Conservation (phyloP, 2,797 vertebrate genomes). For the Xiphophorus birchmanni region DNA sequence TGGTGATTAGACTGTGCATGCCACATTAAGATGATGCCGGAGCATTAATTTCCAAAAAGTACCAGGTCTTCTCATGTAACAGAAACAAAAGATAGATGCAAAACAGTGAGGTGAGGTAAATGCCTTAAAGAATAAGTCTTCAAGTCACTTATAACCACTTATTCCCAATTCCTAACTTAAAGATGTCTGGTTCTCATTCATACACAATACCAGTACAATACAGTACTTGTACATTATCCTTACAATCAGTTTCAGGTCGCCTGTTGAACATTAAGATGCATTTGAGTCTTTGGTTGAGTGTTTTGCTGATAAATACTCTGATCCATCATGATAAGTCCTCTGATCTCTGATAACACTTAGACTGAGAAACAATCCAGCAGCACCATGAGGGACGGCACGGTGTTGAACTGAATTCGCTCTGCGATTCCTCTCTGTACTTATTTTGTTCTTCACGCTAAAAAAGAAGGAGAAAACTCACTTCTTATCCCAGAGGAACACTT, state of each 20-base stretch:
- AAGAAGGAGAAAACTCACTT: conserved; percentile 24
- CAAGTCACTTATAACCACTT: neutral
- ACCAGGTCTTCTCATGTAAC: neutral
- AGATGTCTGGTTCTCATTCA: neutral
- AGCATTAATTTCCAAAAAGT: neutral
- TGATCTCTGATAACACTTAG: conserved; percentile 60
- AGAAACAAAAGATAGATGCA: neutral
- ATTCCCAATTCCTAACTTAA: neutral
- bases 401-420: neutral
- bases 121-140: neutral
- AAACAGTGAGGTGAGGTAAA: neutral
- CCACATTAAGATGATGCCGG: neutral
- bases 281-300: conserved; percentile 45
- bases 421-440: conserved; percentile 8
- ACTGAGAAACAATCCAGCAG: conserved; percentile 58
- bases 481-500: conserved; percentile 64
- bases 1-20: neutral
- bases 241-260: conserved; percentile 15
- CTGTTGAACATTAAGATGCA: conserved; percentile 27
- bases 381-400: neutral
- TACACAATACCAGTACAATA: neutral
- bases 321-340: conserved; percentile 74
- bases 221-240: neutral
- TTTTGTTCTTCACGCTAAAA: conserved; percentile 17
- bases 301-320: conserved; percentile 57